These are phyloP conservation scores for Latheticus oryzae DNA, from an alignment of 2,888 invertebrate species.

Conservation along the genomic window DNA sequence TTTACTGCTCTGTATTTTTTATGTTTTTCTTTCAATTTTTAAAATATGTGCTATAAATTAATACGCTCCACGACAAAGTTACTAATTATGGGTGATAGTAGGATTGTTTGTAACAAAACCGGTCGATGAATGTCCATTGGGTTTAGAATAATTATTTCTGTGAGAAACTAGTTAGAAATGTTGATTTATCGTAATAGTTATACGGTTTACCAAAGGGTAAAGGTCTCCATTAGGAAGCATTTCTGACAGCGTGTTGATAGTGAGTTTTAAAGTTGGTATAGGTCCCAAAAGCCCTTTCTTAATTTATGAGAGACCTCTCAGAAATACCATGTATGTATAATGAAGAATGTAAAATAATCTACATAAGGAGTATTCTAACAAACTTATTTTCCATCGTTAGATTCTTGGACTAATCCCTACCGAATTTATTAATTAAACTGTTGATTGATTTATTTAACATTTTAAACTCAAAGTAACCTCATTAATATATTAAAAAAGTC, in stretches of 20 bases:
- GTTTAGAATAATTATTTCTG: slow-evolving; percentile 6
- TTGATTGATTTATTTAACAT: background rate
- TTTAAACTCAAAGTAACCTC: too few relatives aligned
- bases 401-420: slow-evolving; percentile 21
- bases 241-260: slow-evolving; percentile 28
- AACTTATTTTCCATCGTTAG: slow-evolving; percentile 19
- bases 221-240: slow-evolving; percentile 30
- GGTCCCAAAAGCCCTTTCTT: slow-evolving; percentile 26
- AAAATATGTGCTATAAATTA: too few relatives aligned
- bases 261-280: slow-evolving; percentile 33
- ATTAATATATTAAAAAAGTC: too few relatives aligned
- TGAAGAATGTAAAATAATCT: slow-evolving; percentile 35
- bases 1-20: too few relatives aligned
- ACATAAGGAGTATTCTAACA: slow-evolving; percentile 26
- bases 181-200: slow-evolving; percentile 31
- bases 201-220: slow-evolving; percentile 24
- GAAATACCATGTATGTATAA: slow-evolving; percentile 34
- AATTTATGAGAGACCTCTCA: slow-evolving; percentile 25
- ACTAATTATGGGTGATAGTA: too few relatives aligned
- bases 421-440: slow-evolving; percentile 21
- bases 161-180: slow-evolving; percentile 11
- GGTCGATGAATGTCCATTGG: background rate
- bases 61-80: too few relatives aligned
- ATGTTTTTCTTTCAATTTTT: too few relatives aligned
- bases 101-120: slow-evolving; percentile 1